These are phyloP conservation scores for Coracias cyanogaster DNA, from an alignment of 2,797 vertebrate species.

Conservation along the genomic window DNA sequence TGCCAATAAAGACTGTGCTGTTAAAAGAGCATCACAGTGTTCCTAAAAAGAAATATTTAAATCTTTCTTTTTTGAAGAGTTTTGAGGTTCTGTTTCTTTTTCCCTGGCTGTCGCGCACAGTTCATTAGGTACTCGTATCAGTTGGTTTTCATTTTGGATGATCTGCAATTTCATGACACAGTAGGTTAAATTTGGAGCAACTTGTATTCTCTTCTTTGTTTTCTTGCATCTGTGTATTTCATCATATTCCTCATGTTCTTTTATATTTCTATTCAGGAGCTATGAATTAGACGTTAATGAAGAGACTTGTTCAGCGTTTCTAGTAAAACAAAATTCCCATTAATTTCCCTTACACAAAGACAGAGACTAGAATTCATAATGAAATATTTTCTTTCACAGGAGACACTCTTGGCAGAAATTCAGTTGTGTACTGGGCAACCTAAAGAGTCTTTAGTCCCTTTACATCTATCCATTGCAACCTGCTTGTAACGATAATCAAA, in stretches of 20 bases:
- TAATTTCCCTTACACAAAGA: neutral
- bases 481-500: neutral
- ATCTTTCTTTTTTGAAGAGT: neutral
- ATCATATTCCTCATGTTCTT: neutral
- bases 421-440: neutral
- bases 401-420: neutral
- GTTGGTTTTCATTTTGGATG: neutral
- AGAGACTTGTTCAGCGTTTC: neutral
- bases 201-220: neutral
- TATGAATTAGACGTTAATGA: constrained; percentile 17
- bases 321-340: neutral
- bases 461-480: neutral
- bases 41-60: neutral
- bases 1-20: neutral
- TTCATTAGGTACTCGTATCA: neutral
- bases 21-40: neutral
- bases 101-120: neutral
- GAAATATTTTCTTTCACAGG: neutral
- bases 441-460: neutral
- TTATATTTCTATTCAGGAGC: neutral
- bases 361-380: neutral
- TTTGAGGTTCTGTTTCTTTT: neutral
- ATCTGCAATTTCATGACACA: neutral
- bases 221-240: neutral
- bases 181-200: neutral